A percentile compares a stretch with the other conserved stretches of the same genome.
These are phyloP conservation scores for Anodontia alba DNA, from an alignment of 2,888 invertebrate genomes.

Conservation along the genomic window DNA sequence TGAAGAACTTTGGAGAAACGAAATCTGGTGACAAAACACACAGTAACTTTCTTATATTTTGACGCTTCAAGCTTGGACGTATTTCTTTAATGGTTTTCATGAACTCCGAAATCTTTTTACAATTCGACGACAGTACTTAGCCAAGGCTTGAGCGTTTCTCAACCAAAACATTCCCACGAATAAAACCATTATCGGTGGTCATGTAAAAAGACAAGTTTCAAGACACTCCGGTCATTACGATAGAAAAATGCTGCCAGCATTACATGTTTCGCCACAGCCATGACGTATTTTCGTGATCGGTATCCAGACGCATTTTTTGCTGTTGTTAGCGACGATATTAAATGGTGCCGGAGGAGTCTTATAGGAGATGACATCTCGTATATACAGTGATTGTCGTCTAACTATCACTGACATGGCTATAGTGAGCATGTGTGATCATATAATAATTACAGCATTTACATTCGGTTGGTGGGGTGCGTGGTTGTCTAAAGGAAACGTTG, in stretches of 20 bases:
- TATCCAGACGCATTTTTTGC: neutral
- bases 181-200: neutral
- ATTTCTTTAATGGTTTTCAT: neutral
- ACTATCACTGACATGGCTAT: neutral
- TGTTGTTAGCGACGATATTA: neutral
- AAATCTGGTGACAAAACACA: neutral
- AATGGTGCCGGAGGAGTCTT: neutral
- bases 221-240: neutral
- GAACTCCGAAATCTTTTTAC: neutral
- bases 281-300: neutral
- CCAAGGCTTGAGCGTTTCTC: neutral
- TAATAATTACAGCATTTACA: neutral
- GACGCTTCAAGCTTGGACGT: neutral
- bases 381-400: neutral
- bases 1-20: neutral
- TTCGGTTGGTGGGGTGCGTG: slow-evolving; percentile 10
- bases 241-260: neutral
- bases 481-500: neutral
- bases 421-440: neutral
- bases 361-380: neutral
- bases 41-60: neutral
- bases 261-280: neutral
- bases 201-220: neutral
- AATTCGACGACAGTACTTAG: neutral
- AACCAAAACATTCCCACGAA: neutral